Conservation (phyloP, 1,140 invertebrate genomes). For the Tribolium madens region DNA sequence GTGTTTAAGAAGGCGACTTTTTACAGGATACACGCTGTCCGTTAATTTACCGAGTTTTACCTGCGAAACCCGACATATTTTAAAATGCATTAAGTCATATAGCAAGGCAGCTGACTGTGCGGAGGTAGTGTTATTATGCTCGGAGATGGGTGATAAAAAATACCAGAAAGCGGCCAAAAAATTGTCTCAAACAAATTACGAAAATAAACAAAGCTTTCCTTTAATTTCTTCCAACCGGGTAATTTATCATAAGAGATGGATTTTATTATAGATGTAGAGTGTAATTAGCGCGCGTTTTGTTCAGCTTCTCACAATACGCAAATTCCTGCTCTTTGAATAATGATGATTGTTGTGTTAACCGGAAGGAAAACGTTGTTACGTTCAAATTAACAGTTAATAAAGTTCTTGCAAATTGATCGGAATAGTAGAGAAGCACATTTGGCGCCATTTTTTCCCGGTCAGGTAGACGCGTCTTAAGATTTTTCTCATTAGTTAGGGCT, state of each 20-base stretch:
- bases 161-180: conserved; percentile 29
- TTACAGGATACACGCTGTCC: conserved; percentile 42
- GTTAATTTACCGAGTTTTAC: conserved; percentile 50
- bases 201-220: conserved; percentile 8
- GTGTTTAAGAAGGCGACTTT: conserved; percentile 51
- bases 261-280: conserved; percentile 5
- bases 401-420: conserved; percentile 10
- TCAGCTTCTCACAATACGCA: conserved; percentile 29
- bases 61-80: conserved; percentile 49
- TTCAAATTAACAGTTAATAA: background rate
- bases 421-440: conserved; percentile 34
- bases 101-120: conserved; percentile 48
- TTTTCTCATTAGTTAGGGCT: conserved; percentile 55
- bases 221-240: background rate
- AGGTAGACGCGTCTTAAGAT: conserved; percentile 52
- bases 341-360: conserved; percentile 35
- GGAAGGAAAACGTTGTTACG: conserved; percentile 26
- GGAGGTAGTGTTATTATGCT: conserved; percentile 47
- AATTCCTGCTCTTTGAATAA: conserved; percentile 33
- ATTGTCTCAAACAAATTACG: conserved; percentile 17
- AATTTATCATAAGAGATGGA: conserved; percentile 30
- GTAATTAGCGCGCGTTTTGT: conserved; percentile 10
- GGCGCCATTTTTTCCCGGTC: conserved; percentile 53
- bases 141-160: conserved; percentile 39
- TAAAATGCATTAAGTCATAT: conserved; percentile 55